Conservation (phyloP, 2,888 invertebrate genomes). For the Coelopa pilipes region DNA sequence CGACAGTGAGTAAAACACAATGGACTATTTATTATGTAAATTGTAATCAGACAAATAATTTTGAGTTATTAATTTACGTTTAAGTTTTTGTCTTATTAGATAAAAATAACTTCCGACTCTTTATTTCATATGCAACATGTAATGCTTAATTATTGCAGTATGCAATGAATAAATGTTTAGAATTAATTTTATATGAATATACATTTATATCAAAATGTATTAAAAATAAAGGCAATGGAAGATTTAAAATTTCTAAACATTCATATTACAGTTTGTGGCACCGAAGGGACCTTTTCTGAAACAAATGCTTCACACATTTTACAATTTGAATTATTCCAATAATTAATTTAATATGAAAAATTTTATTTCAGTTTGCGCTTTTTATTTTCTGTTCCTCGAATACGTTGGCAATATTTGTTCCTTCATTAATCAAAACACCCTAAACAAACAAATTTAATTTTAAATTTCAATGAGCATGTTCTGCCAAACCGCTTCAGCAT, state of each 20-base stretch:
- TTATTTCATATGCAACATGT: neutral
- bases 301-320: slow-evolving; percentile 66
- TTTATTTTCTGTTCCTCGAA: too few relatives aligned
- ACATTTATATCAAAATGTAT: slow-evolving; percentile 12
- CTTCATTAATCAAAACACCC: slow-evolving; percentile 20
- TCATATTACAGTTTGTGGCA: slow-evolving; percentile 69
- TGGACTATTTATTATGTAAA: neutral
- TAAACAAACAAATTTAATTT: slow-evolving; percentile 20
- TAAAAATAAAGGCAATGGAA: slow-evolving; percentile 34
- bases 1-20: too few relatives aligned
- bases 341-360: neutral
- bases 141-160: neutral
- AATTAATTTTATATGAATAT: neutral
- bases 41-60: neutral
- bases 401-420: slow-evolving; percentile 4
- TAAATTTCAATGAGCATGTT: slow-evolving; percentile 27
- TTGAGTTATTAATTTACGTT: too few relatives aligned
- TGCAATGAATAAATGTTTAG: neutral
- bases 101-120: neutral
- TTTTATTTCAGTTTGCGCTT: neutral
- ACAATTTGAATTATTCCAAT: slow-evolving; percentile 16
- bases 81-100: neutral
- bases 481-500: slow-evolving; percentile 26
- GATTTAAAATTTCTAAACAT: slow-evolving; percentile 44
- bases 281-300: slow-evolving; percentile 79